Base-by-base conservation (phyloP, 2,797 vertebrate genomes). In the Brotogeris chrysoptera region DNA sequence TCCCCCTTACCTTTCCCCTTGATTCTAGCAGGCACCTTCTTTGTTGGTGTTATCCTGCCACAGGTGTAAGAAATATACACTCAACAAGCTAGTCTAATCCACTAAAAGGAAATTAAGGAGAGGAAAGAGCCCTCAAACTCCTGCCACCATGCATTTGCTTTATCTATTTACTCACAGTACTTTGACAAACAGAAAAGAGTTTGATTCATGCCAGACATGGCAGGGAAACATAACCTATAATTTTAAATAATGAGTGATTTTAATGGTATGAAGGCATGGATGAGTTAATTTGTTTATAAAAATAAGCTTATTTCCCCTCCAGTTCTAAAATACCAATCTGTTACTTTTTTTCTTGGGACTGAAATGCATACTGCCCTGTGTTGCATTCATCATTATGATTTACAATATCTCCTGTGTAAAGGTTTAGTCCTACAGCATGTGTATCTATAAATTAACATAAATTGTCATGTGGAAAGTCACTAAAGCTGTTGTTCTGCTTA, bases 371-470 rank as follows among this genome's bases (percentile, higher is more conserved):
- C 43, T 66, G 55, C 16, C 52, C 60, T 82, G 60, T 68, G 65
- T 24, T 70, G 47, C 52, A 80, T 41, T 28, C 71, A 87, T 85
- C 71, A 59, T 91, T 93, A 73, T 92, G 78, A 94, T 32, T 66
- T 93, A 85, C 81, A 93, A 52, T 73, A 82, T 16, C 81, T 93
- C 68, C 68, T 60, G 55, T 80, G 72, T 90, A 84, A 92, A 91
- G 59, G 30, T 80, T 95, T 91, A 92, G 78, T 47, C 84, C 80
- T 91, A 80, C 18, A 44, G 50, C 21, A 73, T 63, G 46, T 80
- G 28, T 80, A 82, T 63, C 71, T 91, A 87, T 82, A 95, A 93
- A 95, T 95, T 95, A 95, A 87, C 89, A 91, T 80, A 87, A 95
- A 85, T 68, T 93, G 60, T 57, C 64, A 77, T 63, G 71, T 81